Evolutionary conservation across 2,888 invertebrate species (phyloP).

Genomic region (Cheilosia urbana): DNA sequence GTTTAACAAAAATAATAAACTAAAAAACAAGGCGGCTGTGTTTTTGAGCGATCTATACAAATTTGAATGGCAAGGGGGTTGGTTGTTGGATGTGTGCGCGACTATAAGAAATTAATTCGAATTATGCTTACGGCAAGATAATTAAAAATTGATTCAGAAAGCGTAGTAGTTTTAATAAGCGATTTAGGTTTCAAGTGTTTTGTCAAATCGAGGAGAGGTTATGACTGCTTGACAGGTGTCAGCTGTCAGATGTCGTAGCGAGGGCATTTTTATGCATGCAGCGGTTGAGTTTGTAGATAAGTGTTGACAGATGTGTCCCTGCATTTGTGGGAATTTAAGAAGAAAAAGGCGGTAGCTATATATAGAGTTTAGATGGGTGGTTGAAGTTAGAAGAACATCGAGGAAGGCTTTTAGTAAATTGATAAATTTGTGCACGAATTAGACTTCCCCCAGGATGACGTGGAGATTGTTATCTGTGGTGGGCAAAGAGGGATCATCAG

Average conservation of each 20-base stretch:
- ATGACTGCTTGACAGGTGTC: conserved; percentile 5
- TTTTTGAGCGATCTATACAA: neutral
- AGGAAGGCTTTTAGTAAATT: too few species aligned
- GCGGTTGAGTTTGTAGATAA: too few species aligned
- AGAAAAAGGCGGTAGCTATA: too few species aligned
- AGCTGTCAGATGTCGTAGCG: neutral
- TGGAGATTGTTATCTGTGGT: too few species aligned
- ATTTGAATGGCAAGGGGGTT: neutral
- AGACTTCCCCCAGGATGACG: too few species aligned
- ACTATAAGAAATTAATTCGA: conserved; percentile 2
- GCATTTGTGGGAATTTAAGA: too few species aligned
- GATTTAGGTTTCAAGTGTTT: conserved; percentile 24
- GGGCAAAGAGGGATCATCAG: too few species aligned
- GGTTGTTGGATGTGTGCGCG: neutral
- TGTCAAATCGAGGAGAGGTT: conserved; percentile 3
- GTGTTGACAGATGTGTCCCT: too few species aligned
- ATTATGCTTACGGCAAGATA: conserved; percentile 37
- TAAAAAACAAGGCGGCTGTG: neutral
- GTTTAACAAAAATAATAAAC: neutral
- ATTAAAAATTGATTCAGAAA: conserved; percentile 51
- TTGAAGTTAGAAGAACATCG: too few species aligned
- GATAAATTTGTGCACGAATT: too few species aligned
- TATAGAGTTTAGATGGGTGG: too few species aligned
- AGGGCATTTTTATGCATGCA: too few species aligned
- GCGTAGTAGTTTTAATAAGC: conserved; percentile 38